A percentile compares a stretch with the other conserved stretches of the same genome.
phyloP scores from a whole-genome alignment of 2,888 invertebrate genomes.

The Sipha maydis region DNA sequence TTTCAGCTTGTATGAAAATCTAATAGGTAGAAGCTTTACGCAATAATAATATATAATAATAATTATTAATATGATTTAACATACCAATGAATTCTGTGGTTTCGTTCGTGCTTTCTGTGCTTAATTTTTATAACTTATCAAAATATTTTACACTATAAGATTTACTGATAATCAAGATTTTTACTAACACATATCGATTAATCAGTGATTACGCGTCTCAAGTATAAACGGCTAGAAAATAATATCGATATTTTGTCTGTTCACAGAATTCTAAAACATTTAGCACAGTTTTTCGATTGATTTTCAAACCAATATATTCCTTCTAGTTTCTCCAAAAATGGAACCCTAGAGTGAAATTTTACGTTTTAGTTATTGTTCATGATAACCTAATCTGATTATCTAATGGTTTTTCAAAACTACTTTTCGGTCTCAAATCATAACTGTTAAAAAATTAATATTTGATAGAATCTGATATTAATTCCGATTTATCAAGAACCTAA shows the following conservation, averaged over 20 bases:
- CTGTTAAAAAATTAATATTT: background rate
- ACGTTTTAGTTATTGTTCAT: background rate
- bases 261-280: background rate
- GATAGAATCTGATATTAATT: background rate
- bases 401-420: background rate
- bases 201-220: background rate
- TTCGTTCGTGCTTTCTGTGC: background rate
- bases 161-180: background rate
- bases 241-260: background rate
- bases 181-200: background rate
- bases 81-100: too few species aligned
- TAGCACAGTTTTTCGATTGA: background rate
- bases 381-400: background rate
- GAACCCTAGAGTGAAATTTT: background rate
- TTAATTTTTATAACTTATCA: too few species aligned
- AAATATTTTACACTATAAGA: too few species aligned
- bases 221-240: background rate
- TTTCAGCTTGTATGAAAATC: background rate
- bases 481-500: background rate
- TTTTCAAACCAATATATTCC: background rate
- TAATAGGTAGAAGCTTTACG: too few species aligned
- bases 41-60: too few species aligned
- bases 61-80: too few species aligned
- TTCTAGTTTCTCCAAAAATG: background rate
- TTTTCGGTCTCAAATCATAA: background rate